These are phyloP conservation scores for Pterostichus madidus DNA, from an alignment of 2,888 invertebrate species.

Conservation along the genomic window DNA sequence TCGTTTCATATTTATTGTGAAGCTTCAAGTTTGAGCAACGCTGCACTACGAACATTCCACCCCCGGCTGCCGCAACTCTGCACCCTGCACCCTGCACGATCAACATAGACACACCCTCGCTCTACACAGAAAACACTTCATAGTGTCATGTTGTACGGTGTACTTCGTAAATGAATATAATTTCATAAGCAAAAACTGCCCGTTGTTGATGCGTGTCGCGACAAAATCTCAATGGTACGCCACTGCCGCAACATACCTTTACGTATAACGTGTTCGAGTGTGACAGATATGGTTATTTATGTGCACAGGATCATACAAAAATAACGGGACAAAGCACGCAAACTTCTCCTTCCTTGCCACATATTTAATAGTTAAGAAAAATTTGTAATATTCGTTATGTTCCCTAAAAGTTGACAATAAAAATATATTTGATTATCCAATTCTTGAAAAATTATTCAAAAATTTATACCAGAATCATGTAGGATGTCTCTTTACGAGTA, in stretches of 20 bases:
- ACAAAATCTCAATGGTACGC: slow-evolving; percentile 34
- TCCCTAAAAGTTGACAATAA: background rate
- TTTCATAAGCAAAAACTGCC: background rate
- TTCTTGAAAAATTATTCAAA: too few relatives aligned
- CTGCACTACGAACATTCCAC: too few relatives aligned
- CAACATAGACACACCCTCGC: background rate
- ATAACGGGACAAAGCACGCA: slow-evolving; percentile 34
- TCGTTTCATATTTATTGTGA: too few relatives aligned
- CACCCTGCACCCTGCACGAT: background rate
- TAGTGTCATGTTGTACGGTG: background rate
- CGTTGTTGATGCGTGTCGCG: background rate
- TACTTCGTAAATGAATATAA: background rate
- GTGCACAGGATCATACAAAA: slow-evolving; percentile 28
- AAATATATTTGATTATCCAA: background rate
- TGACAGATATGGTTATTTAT: slow-evolving; percentile 48
- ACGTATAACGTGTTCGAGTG: slow-evolving; percentile 34
- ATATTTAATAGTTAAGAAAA: slow-evolving; percentile 20
- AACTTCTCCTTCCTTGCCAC: slow-evolving; percentile 5
- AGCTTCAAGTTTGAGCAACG: too few relatives aligned
- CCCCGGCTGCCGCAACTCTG: too few relatives aligned
- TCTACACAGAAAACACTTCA: background rate
- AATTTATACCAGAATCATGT: too few relatives aligned
- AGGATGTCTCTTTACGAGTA: too few relatives aligned
- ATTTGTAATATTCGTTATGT: background rate
- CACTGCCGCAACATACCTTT: slow-evolving; percentile 1